A percentile compares a stretch with the other conserved stretches of the same genome.
Conservation (phyloP, 2,113 vertebrate genomes). For the Cavia porcellus region DNA sequence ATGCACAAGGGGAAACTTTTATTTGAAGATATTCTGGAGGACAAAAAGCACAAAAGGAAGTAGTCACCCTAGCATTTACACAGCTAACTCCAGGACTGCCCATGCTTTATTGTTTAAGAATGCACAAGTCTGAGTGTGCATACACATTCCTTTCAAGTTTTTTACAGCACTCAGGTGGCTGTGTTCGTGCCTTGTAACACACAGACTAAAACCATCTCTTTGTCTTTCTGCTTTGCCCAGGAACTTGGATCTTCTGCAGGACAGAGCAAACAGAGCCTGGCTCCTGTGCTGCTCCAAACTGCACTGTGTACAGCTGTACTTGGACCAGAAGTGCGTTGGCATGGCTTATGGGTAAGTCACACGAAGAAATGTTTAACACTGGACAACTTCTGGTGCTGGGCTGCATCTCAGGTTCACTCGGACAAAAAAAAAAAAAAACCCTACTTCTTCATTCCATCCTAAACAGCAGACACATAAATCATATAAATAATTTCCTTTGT, state of each 20-base stretch:
- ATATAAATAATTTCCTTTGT: neutral
- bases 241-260: neutral
- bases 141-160: neutral
- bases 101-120: neutral
- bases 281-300: too few relatives aligned
- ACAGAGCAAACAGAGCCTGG: neutral
- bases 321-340: accelerated
- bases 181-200: accelerated
- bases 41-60: neutral
- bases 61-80: neutral
- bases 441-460: neutral
- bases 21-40: neutral
- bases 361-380: neutral
- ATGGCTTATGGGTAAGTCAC: accelerated
- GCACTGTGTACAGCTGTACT: accelerated
- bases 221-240: accelerated
- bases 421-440: neutral
- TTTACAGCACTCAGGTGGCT: accelerated
- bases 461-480: neutral
- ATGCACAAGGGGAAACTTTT: neutral
- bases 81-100: accelerated
- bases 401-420: neutral
- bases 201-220: neutral
- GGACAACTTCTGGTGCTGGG: neutral
- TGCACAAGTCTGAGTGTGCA: accelerated